Conservation (phyloP, 2,797 vertebrate genomes). For the Anniella stebbinsi region DNA sequence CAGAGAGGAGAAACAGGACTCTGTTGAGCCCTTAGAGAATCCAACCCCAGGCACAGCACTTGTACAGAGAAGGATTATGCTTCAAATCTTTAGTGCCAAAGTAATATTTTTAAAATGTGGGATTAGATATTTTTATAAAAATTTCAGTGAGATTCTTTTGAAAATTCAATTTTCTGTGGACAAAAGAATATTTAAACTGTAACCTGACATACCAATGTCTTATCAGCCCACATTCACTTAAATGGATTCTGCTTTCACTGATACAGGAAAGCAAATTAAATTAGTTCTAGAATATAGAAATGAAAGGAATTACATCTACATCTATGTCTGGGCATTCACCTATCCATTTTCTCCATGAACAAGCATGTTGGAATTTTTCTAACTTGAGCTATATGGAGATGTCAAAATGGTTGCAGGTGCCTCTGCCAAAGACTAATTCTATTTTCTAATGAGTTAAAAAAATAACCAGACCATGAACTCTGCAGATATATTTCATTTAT, state of each 20-base stretch:
- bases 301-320: background rate
- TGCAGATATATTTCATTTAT: slow-evolving; percentile 69
- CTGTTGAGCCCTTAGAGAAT: background rate
- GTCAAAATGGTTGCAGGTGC: slow-evolving; percentile 76
- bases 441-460: slow-evolving; percentile 74
- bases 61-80: background rate
- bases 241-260: slow-evolving; percentile 32
- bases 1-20: background rate
- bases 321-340: background rate
- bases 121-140: background rate
- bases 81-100: background rate
- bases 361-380: slow-evolving; percentile 54
- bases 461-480: slow-evolving; percentile 78
- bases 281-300: slow-evolving; percentile 7
- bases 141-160: background rate
- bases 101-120: background rate
- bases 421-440: slow-evolving; percentile 74
- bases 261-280: slow-evolving; percentile 10
- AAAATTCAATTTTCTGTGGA: background rate
- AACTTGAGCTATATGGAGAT: slow-evolving; percentile 60
- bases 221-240: background rate
- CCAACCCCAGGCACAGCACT: background rate
- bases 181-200: background rate
- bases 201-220: background rate
- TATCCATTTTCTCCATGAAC: slow-evolving; percentile 20